These are phyloP conservation scores for Acrossocheilus wenchowensis DNA, from an alignment of 2,797 vertebrate genomes.

Conservation along the genomic window DNA sequence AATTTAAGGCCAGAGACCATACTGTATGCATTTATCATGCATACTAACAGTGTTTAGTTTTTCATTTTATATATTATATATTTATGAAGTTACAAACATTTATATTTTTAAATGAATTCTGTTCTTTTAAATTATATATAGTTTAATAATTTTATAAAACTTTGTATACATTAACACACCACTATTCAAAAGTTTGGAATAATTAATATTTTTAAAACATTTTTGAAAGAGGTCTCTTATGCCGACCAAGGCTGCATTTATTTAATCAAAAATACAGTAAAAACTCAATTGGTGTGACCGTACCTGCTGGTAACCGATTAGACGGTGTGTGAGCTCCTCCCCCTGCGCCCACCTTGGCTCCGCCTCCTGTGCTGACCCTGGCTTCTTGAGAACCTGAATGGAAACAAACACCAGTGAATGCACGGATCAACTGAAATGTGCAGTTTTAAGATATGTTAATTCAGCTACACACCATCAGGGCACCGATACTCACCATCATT, in stretches of 20 bases:
- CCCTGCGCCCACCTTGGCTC: conserved; percentile 69
- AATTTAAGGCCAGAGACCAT: not conserved
- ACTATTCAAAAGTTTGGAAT: no score
- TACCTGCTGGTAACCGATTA: conserved; percentile 81
- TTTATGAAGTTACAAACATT: not conserved
- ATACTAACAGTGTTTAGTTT: not conserved
- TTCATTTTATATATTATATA: no score
- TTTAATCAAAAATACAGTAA: not conserved
- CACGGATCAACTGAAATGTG: conserved; percentile 24
- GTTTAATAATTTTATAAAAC: no score
- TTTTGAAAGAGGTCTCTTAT: not conserved
- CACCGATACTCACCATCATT: conserved; percentile 81
- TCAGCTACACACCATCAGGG: conserved; percentile 5
- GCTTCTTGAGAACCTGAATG: conserved; percentile 79
- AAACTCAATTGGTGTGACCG: conserved; percentile 9
- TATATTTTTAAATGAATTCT: not conserved
- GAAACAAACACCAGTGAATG: not conserved
- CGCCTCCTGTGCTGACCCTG: conserved; percentile 71
- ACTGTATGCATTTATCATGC: not conserved
- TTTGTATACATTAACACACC: no score
- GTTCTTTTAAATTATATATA: no score
- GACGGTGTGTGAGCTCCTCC: conserved; percentile 78
- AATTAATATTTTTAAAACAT: no score
- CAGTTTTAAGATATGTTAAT: not conserved
- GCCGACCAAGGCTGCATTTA: not conserved